Evolutionary conservation across 2,113 vertebrate species (phyloP), one percentile per base, ranked within the genome.

Genomic region (Alosa alosa): DNA sequence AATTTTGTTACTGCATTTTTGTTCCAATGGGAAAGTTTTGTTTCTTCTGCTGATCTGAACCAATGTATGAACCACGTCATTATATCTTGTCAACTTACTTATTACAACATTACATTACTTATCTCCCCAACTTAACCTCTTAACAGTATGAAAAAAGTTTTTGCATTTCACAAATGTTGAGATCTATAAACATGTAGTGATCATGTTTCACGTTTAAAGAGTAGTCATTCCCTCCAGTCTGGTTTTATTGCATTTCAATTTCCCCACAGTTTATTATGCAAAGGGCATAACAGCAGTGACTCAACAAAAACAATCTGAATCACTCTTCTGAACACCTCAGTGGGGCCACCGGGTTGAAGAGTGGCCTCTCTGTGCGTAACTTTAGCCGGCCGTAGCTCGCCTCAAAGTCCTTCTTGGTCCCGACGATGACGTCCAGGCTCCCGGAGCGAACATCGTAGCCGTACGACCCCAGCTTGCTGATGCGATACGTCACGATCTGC

Each of bases 341-440:
- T 83, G 97, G 97, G 31, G 97, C 97, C 20, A 98, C 97, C 1
- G 97, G 97, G 92, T 99, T 99, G 95, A 97, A 99, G 68, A 98
- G 84, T 0, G 97, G 98, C 68, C 98, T 95, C 86, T 96, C 94
- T 85, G 91, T 93, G 81, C 95, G 95, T 22, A 96, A 91, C 83
- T 96, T 95, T 44, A 99, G 93, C 89, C 95, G 97, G 55, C 93
- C 94, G 60, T 93, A 96, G 89, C 84, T 96, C 78, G 87, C 92
- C 88, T 99, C 97, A 94, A 99, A 99, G 89, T 99, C 97, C 86
- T 97, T 99, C 92, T 97, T 99, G 0, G 97, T 99, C 44, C 98
- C 97, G 41, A 86, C 96, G 0, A 99, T 84, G 57, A 93, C 92
- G 72, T 95, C 93, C 81, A 99, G 91, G 88, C 93, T 95, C 44